Evolutionary conservation across 2,888 invertebrate species (phyloP).

Genomic region (Oxytorus armatus): DNA sequence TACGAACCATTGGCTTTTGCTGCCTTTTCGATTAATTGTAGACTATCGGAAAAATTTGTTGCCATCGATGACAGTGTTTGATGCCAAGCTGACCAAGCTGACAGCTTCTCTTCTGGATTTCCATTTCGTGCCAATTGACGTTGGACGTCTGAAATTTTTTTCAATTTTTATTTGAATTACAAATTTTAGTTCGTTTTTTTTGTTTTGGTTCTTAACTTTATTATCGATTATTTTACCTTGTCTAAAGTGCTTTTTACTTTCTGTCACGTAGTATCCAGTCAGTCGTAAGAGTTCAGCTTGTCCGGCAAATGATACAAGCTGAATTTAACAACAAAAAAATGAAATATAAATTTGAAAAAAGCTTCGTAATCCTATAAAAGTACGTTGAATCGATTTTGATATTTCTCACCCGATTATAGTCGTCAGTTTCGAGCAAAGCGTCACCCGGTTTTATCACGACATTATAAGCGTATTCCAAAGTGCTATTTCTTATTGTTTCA

Average conservation of each 20-base stretch:
- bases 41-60: slow-evolving; percentile 73
- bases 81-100: slow-evolving; percentile 78
- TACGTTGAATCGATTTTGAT: background rate
- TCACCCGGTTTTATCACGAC: slow-evolving; percentile 77
- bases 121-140: slow-evolving; percentile 72
- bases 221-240: slow-evolving; percentile 70
- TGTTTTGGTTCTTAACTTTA: background rate
- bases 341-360: slow-evolving; percentile 30
- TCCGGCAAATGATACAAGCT: slow-evolving; percentile 76
- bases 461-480: slow-evolving; percentile 73
- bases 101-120: slow-evolving; percentile 71
- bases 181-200: background rate
- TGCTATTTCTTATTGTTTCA: slow-evolving; percentile 42
- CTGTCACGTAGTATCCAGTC: slow-evolving; percentile 59
- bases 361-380: slow-evolving; percentile 5
- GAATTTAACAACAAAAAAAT: slow-evolving; percentile 33
- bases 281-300: slow-evolving; percentile 70
- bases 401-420: slow-evolving; percentile 73
- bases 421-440: slow-evolving; percentile 71
- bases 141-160: slow-evolving; percentile 74
- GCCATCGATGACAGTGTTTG: slow-evolving; percentile 70
- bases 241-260: slow-evolving; percentile 68
- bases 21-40: slow-evolving; percentile 75
- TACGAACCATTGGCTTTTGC: slow-evolving; percentile 78
- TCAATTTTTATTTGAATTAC: background rate